Evolutionary conservation across 2,888 invertebrate genomes (phyloP).

Genomic region (Drosophila rubida): DNA sequence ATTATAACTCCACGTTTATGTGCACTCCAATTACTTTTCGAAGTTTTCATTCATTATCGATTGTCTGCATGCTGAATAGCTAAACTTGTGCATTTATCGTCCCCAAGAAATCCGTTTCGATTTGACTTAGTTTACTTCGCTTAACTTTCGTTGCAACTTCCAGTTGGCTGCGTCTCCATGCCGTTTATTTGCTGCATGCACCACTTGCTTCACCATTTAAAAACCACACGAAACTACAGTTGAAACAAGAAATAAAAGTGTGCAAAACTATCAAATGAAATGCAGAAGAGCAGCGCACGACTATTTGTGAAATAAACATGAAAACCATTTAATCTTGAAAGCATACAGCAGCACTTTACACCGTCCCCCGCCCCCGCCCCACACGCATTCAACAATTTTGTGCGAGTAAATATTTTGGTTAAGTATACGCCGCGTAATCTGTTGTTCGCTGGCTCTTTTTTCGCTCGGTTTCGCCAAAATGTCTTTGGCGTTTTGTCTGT

Average conservation of each 20-base stretch:
- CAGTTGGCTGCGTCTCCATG: slow-evolving; percentile 44
- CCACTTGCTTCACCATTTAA: slow-evolving; percentile 35
- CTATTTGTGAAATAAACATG: slow-evolving; percentile 71
- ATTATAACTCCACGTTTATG: not conserved
- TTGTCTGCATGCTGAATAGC: not conserved
- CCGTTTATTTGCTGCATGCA: slow-evolving; percentile 41
- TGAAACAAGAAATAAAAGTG: slow-evolving; percentile 15
- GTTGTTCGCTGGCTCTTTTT: not conserved
- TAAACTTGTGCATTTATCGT: slow-evolving; percentile 8
- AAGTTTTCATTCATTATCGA: not conserved
- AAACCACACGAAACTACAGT: slow-evolving; percentile 27
- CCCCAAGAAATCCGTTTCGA: slow-evolving; percentile 4
- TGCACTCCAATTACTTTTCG: not conserved
- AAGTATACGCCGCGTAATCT: slow-evolving; percentile 65
- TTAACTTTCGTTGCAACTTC: slow-evolving; percentile 22
- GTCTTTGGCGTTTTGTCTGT: slow-evolving; percentile 32
- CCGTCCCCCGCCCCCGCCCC: not conserved
- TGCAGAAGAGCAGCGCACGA: slow-evolving; percentile 27
- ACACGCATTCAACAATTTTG: slow-evolving; percentile 37
- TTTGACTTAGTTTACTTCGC: slow-evolving; percentile 6
- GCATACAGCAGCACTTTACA: slow-evolving; percentile 39
- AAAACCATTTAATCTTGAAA: slow-evolving; percentile 74
- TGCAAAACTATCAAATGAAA: slow-evolving; percentile 28
- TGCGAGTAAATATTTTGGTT: slow-evolving; percentile 69
- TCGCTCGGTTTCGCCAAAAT: slow-evolving; percentile 4